These are phyloP conservation scores for Streptopelia turtur DNA, from an alignment of 2,797 vertebrate species.

Conservation along the genomic window DNA sequence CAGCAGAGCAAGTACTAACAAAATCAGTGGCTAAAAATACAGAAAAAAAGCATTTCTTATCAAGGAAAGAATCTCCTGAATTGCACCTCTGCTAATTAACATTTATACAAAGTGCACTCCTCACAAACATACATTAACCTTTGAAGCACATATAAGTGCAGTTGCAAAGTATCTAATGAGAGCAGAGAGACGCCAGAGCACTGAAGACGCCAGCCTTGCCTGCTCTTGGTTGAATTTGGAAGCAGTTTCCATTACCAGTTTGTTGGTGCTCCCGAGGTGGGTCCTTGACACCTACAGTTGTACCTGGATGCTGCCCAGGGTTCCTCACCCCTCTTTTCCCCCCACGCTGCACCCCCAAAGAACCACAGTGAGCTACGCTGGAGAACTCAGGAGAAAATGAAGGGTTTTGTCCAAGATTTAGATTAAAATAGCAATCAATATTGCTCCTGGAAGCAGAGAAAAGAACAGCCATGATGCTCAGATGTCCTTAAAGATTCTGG, in stretches of 20 bases:
- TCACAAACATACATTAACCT: slow-evolving; percentile 70
- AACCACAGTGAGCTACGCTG: rapidly evolving
- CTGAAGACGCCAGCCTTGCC: neutral
- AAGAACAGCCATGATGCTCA: neutral
- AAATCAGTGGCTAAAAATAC: slow-evolving; percentile 22
- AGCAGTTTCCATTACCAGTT: neutral
- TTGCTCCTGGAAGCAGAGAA: neutral
- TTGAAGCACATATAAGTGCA: slow-evolving; percentile 48
- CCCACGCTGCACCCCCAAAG: neutral
- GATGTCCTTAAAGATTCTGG: slow-evolving; percentile 12
- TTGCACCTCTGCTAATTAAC: slow-evolving; percentile 33
- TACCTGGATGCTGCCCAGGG: neutral
- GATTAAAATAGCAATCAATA: slow-evolving; percentile 46
- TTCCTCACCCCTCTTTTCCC: neutral
- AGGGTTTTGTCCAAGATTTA: slow-evolving; percentile 14
- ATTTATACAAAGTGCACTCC: slow-evolving; percentile 48
- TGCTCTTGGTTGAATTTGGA: neutral
- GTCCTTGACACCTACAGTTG: neutral
- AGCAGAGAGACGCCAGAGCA: slow-evolving; percentile 2
- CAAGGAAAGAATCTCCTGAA: slow-evolving; percentile 1
- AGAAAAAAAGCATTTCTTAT: neutral
- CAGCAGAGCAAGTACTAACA: neutral
- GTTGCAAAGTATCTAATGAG: slow-evolving; percentile 11
- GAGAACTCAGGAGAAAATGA: neutral
- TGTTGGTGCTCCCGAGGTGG: neutral